phyloP scores from a whole-genome alignment of 2,113 vertebrate genomes.

The Ibidorhyncha struthersii region DNA sequence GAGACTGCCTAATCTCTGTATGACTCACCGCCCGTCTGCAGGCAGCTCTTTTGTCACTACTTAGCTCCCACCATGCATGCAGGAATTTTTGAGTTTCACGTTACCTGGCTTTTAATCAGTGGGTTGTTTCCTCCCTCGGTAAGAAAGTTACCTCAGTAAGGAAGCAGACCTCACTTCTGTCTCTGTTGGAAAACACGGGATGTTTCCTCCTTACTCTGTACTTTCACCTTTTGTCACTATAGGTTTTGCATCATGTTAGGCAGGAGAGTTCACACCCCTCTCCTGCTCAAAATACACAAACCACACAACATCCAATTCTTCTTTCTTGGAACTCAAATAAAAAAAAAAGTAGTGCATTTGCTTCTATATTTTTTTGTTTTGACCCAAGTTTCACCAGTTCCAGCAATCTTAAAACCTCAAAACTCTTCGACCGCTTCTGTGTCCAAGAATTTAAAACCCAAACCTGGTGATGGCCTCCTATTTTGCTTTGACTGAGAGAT shows the following conservation, averaged over 20 bases:
- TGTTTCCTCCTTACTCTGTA: not conserved
- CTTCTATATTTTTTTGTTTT: not conserved
- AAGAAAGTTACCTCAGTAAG: accelerated
- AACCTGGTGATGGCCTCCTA: not conserved
- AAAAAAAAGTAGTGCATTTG: too few species aligned
- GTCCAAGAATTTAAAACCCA: not conserved
- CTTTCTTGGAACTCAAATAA: not conserved
- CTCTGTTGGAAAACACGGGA: not conserved
- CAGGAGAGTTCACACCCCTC: not conserved
- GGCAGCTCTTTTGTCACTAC: not conserved
- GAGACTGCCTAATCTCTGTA: not conserved
- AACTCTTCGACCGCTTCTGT: not conserved
- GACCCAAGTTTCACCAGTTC: not conserved
- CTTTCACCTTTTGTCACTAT: not conserved
- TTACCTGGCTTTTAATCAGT: not conserved
- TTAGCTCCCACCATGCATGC: not conserved
- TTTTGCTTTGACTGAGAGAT: not conserved
- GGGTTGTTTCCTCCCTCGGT: not conserved
- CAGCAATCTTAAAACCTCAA: not conserved
- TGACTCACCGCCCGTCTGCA: not conserved
- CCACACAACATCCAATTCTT: not conserved
- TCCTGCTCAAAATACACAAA: not conserved
- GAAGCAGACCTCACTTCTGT: not conserved
- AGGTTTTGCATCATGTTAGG: not conserved
- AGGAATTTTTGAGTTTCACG: not conserved